Conservation (phyloP, 2,113 vertebrate genomes). For the Struthidea cinerea region DNA sequence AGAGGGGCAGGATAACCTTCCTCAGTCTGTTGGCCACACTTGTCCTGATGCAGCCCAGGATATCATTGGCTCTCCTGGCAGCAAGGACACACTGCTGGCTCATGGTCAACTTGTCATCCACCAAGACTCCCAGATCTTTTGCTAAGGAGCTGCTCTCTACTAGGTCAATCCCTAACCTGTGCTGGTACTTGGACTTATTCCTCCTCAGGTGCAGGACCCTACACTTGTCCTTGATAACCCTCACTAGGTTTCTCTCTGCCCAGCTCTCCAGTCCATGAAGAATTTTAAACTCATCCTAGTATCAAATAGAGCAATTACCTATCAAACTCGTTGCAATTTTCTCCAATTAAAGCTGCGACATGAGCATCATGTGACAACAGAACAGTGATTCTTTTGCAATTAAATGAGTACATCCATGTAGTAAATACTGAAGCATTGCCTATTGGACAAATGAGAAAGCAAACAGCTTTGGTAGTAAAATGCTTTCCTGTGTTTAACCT, state of each 20-base stretch:
- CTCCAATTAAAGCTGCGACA: not conserved
- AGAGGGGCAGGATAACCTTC: not conserved
- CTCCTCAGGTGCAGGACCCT: not conserved
- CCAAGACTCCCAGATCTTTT: not conserved
- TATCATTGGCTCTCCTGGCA: not conserved
- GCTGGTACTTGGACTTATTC: not conserved
- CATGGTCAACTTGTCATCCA: not conserved
- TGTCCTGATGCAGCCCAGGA: accelerated
- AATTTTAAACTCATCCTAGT: not conserved
- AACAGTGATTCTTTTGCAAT: not conserved
- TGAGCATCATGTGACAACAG: not conserved
- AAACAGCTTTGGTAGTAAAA: not conserved
- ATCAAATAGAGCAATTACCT: not conserved
- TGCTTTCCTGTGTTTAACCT: not conserved
- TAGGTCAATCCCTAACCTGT: not conserved
- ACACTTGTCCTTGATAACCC: not conserved
- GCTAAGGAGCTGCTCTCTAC: not conserved
- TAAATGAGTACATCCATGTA: not conserved
- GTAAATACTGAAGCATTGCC: not conserved
- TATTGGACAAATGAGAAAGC: not conserved
- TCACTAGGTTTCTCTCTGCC: not conserved
- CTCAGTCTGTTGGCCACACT: not conserved
- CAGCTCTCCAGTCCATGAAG: not conserved
- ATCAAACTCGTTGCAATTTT: not conserved
- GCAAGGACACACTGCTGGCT: not conserved